Evolutionary conservation across 2,797 vertebrate genomes (phyloP).

Genomic region (Notolabrus celidotus): DNA sequence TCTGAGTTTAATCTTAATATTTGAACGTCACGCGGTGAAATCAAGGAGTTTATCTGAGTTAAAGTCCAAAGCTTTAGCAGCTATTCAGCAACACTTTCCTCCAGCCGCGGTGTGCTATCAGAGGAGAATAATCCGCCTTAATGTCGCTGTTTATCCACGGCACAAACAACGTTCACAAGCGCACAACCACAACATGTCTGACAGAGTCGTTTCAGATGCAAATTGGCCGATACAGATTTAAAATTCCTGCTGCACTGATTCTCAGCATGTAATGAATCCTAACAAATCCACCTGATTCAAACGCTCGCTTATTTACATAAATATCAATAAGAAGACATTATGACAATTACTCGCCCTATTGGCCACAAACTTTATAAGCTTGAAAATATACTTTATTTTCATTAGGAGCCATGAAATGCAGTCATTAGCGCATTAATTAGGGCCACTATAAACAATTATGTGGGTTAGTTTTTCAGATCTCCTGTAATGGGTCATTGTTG

Average conservation of each 20-base stretch:
- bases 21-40: background rate
- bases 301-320: conserved; percentile 83
- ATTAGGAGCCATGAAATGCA: conserved; percentile 86
- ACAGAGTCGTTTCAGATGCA: conserved; percentile 73
- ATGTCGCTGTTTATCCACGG: conserved; percentile 52
- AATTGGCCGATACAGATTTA: conserved; percentile 60
- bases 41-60: conserved; percentile 31
- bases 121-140: conserved; percentile 54
- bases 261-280: conserved; percentile 53
- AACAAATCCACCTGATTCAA: conserved; percentile 73
- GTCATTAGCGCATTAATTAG: conserved; percentile 85
- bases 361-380: conserved; percentile 84
- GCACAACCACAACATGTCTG: conserved; percentile 72
- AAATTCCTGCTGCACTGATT: conserved; percentile 59
- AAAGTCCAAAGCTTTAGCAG: conserved; percentile 11
- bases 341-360: conserved; percentile 82
- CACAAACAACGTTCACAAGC: conserved; percentile 69
- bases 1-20: conserved; percentile 5
- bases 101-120: conserved; percentile 10
- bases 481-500: conserved; percentile 79
- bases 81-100: conserved; percentile 26
- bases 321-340: conserved; percentile 85
- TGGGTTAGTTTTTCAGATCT: conserved; percentile 77
- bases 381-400: conserved; percentile 88
- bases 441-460: conserved; percentile 85